phyloP scores from a whole-genome alignment of 2,113 vertebrate genomes.

The Arvicanthis niloticus region DNA sequence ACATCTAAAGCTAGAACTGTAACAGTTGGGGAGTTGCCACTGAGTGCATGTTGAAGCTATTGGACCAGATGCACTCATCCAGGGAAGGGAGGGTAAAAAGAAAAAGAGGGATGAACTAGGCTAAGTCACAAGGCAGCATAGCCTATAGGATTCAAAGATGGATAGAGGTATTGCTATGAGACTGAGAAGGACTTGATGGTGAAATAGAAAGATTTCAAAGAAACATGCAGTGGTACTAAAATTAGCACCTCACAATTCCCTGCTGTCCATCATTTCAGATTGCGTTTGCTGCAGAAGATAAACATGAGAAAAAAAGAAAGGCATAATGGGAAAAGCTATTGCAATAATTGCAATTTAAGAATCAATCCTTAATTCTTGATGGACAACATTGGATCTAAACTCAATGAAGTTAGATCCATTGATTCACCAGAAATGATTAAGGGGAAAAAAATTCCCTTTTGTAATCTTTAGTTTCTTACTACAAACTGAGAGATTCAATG shows the following conservation, averaged over 20 bases:
- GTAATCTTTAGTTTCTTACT: no score
- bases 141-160: background rate
- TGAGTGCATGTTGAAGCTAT: background rate
- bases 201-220: background rate
- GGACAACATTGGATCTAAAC: no score
- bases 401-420: no score
- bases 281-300: background rate
- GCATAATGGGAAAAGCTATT: no score
- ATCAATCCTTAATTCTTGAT: no score
- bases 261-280: background rate
- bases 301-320: background rate
- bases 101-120: background rate
- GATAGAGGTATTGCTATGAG: background rate
- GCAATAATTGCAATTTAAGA: no score
- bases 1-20: background rate
- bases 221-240: background rate
- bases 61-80: background rate
- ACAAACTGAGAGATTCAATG: no score
- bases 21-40: background rate
- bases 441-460: no score
- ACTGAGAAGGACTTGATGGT: background rate
- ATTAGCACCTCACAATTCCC: background rate
- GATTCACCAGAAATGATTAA: no score
- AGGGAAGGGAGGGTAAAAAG: background rate
- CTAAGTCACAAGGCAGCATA: background rate